phyloP scores from a whole-genome alignment of 2,113 vertebrate species.

The Chamaetylas fuelleborni region DNA sequence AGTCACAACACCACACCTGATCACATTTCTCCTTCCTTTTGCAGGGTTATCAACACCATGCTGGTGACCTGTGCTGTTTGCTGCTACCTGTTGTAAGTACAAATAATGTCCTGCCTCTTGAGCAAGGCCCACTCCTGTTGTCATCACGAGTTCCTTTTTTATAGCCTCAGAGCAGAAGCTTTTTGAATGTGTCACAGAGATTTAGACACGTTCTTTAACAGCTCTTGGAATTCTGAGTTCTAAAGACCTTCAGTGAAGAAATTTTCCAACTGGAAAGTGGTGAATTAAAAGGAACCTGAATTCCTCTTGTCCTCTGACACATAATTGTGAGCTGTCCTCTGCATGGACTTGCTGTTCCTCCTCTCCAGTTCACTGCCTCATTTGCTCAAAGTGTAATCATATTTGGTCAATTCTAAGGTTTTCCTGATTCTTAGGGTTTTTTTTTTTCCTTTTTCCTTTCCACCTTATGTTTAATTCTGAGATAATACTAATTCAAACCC shows the following conservation, averaged over 20 bases:
- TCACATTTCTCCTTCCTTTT: conserved; percentile 4
- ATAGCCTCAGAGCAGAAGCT: neutral
- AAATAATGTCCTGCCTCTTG: neutral
- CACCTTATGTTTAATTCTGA: neutral
- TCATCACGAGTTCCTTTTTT: neutral
- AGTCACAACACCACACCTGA: conserved; percentile 12
- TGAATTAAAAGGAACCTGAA: neutral
- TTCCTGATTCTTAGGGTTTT: neutral
- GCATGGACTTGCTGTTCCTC: fast-evolving
- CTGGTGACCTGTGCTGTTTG: conserved; percentile 92
- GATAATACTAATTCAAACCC: neutral
- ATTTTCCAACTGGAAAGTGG: neutral
- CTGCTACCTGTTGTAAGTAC: conserved; percentile 99
- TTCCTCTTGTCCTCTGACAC: neutral
- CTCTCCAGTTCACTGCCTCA: neutral
- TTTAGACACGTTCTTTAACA: neutral
- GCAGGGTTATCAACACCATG: conserved; percentile 95
- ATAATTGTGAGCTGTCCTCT: neutral
- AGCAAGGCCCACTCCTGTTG: neutral
- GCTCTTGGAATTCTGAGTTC: neutral
- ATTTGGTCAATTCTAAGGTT: neutral
- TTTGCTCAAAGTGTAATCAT: neutral
- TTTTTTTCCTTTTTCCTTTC: neutral
- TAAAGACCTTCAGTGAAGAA: neutral
- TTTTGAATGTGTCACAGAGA: neutral